Conservation (phyloP, 2,888 invertebrate genomes). For the Protonemura montana region DNA sequence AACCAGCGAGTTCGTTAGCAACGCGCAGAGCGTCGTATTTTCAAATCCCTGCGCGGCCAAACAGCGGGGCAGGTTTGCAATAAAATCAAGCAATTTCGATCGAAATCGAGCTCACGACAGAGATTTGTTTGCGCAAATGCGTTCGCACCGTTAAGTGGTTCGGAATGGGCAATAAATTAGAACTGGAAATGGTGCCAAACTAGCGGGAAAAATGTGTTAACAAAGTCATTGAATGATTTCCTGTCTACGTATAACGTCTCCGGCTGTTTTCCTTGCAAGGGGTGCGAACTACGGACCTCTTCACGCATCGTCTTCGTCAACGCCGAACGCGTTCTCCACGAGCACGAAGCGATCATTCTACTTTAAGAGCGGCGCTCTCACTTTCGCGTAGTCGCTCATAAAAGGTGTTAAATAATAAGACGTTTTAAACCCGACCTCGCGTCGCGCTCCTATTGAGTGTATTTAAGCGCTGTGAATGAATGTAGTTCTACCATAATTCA, state of each 20-base stretch:
- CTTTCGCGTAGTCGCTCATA: neutral
- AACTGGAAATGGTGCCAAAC: neutral
- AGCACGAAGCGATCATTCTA: neutral
- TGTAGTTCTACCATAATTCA: neutral
- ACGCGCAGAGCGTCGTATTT: slow-evolving; percentile 12
- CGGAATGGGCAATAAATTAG: neutral
- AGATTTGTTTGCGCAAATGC: neutral
- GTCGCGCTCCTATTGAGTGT: neutral
- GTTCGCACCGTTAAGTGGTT: neutral
- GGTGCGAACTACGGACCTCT: neutral
- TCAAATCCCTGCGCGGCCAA: slow-evolving; percentile 9
- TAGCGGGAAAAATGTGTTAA: neutral
- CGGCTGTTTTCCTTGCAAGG: neutral
- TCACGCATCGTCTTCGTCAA: neutral
- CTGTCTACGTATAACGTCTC: neutral
- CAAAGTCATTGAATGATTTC: neutral
- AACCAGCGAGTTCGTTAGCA: slow-evolving; percentile 35
- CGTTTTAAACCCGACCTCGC: neutral
- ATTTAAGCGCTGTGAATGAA: neutral
- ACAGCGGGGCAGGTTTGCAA: slow-evolving; percentile 23
- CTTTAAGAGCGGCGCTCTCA: neutral
- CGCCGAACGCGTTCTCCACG: neutral
- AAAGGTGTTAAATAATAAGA: neutral
- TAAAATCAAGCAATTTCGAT: neutral
- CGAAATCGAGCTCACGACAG: neutral